Evolutionary conservation across 2,888 invertebrate species (phyloP).

Genomic region (Xylota segnis): DNA sequence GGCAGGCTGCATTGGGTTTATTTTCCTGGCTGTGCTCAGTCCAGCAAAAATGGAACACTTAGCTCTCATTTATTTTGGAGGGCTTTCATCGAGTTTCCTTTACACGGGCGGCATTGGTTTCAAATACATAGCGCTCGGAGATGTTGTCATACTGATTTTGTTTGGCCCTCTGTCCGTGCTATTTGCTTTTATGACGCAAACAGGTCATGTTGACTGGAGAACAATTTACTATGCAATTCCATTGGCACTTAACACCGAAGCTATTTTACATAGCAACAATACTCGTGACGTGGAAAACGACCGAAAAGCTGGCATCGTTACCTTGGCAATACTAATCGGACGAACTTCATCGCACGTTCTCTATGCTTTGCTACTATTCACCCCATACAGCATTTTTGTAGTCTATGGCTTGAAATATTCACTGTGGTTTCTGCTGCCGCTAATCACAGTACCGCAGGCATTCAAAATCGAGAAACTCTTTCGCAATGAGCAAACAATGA

Average conservation of each 20-base stretch:
- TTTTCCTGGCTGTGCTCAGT: constrained; percentile 90
- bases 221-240: constrained; percentile 97
- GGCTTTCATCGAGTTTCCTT: constrained; percentile 96
- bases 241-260: constrained; percentile 96
- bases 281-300: constrained; percentile 96
- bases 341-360: constrained; percentile 95
- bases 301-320: constrained; percentile 95
- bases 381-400: constrained; percentile 95
- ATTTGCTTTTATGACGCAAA: constrained; percentile 96
- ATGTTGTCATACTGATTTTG: constrained; percentile 95
- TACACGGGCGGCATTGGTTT: constrained; percentile 98
- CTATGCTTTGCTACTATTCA: constrained; percentile 94
- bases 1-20: constrained; percentile 93
- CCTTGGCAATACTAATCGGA: constrained; percentile 96
- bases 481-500: constrained; percentile 91
- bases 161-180: constrained; percentile 97
- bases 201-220: constrained; percentile 95
- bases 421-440: constrained; percentile 94
- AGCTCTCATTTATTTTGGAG: constrained; percentile 97
- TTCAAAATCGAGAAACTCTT: constrained; percentile 96
- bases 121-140: constrained; percentile 97
- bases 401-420: constrained; percentile 94
- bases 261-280: constrained; percentile 97
- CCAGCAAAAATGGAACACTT: constrained; percentile 97
- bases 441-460: constrained; percentile 94